Evolutionary conservation across 1,140 invertebrate genomes (phyloP).

Genomic region (Aphelenchoides fujianensis): DNA sequence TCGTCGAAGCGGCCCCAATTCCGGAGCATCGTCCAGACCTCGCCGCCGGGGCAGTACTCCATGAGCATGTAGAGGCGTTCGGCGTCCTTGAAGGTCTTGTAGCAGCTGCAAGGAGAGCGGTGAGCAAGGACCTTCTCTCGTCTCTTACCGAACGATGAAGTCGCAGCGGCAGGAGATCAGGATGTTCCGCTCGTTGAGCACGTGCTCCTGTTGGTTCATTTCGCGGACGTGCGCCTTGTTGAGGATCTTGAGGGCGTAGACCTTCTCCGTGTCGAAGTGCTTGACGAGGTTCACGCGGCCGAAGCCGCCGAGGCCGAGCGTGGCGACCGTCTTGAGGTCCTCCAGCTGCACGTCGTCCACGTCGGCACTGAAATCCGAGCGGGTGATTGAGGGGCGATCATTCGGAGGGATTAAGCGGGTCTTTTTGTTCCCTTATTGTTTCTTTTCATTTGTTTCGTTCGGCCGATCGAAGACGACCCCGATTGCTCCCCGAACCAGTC

Average conservation of each 20-base stretch:
- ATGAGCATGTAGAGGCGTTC: constrained; percentile 51
- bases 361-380: constrained; percentile 62
- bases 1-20: constrained; percentile 73
- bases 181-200: constrained; percentile 48
- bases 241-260: constrained; percentile 49
- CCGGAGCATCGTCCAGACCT: constrained; percentile 51
- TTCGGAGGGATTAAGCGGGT: no score
- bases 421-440: background rate
- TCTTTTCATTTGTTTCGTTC: background rate
- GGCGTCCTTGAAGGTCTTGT: constrained; percentile 48
- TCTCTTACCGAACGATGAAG: constrained; percentile 65
- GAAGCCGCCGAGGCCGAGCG: constrained; percentile 86
- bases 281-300: constrained; percentile 77
- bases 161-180: constrained; percentile 41
- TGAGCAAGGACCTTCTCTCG: background rate
- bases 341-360: constrained; percentile 72
- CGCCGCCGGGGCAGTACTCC: constrained; percentile 54
- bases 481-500: background rate
- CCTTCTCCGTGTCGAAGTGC: constrained; percentile 47
- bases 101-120: constrained; percentile 72
- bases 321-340: constrained; percentile 78
- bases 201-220: constrained; percentile 55
- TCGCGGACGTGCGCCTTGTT: constrained; percentile 48
- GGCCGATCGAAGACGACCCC: background rate
- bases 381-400: no score